Evolutionary conservation across 2,888 invertebrate genomes (phyloP).

Genomic region (Epinotia ramella): DNA sequence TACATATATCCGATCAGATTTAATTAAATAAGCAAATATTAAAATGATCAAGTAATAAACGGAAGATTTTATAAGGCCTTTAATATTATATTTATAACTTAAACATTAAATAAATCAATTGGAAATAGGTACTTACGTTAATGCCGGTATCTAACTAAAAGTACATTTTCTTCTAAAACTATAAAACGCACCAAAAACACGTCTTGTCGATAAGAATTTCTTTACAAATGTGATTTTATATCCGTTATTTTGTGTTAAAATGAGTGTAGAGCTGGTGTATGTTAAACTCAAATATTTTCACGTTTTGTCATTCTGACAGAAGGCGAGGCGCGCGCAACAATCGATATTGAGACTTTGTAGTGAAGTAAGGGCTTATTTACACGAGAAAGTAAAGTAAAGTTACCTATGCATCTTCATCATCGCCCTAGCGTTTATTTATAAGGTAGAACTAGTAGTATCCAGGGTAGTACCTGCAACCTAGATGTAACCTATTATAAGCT

Average conservation of each 20-base stretch:
- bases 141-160: neutral
- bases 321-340: slow-evolving; percentile 76
- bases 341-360: slow-evolving; percentile 60
- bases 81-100: neutral
- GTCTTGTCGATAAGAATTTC: slow-evolving; percentile 27
- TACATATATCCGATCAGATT: neutral
- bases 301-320: slow-evolving; percentile 60
- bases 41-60: neutral
- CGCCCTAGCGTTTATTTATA: too few relatives aligned
- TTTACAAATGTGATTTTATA: slow-evolving; percentile 26
- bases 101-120: slow-evolving; percentile 14
- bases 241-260: slow-evolving; percentile 47
- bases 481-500: too few relatives aligned
- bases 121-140: slow-evolving; percentile 11
- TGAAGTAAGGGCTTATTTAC: slow-evolving; percentile 19
- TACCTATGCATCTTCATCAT: too few relatives aligned
- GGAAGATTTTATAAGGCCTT: too few relatives aligned
- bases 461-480: too few relatives aligned
- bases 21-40: neutral
- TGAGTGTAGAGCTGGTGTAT: slow-evolving; percentile 58
- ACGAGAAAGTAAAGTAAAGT: neutral
- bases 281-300: slow-evolving; percentile 64
- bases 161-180: slow-evolving; percentile 8
- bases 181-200: slow-evolving; percentile 19
- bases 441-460: too few relatives aligned